phyloP scores from a whole-genome alignment of 2,888 invertebrate genomes.

The Eupithecia subfuscata region DNA sequence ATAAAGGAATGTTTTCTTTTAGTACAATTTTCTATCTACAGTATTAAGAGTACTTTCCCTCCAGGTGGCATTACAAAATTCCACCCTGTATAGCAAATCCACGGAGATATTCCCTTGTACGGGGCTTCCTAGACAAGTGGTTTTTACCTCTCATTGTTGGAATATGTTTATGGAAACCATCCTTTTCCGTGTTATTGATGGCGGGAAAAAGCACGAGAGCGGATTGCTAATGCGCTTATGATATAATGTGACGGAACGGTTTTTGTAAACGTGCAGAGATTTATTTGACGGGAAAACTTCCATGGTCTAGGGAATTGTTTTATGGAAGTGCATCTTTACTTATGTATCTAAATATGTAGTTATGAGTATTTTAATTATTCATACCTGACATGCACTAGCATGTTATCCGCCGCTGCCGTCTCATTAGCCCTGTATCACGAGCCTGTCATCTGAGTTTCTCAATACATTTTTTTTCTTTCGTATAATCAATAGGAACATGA shows the following conservation, averaged over 20 bases:
- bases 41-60: too few species aligned
- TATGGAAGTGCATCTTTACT: not conserved
- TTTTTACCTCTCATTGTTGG: constrained; percentile 30
- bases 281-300: constrained; percentile 7
- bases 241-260: constrained; percentile 19
- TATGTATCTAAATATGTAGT: not conserved
- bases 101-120: constrained; percentile 22
- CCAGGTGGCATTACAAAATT: too few species aligned
- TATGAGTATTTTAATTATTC: not conserved
- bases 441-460: not conserved
- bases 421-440: not conserved
- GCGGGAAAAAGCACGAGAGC: constrained; percentile 20
- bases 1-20: too few species aligned
- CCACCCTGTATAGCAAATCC: constrained; percentile 4
- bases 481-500: not conserved
- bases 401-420: not conserved
- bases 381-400: not conserved
- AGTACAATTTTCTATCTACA: too few species aligned
- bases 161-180: constrained; percentile 18
- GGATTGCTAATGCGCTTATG: constrained; percentile 16
- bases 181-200: constrained; percentile 26
- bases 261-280: constrained; percentile 14
- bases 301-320: not conserved
- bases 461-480: not conserved
- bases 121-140: constrained; percentile 21